Base-by-base conservation (phyloP, 2,797 vertebrate species). In the Cercopithecus diana region DNA sequence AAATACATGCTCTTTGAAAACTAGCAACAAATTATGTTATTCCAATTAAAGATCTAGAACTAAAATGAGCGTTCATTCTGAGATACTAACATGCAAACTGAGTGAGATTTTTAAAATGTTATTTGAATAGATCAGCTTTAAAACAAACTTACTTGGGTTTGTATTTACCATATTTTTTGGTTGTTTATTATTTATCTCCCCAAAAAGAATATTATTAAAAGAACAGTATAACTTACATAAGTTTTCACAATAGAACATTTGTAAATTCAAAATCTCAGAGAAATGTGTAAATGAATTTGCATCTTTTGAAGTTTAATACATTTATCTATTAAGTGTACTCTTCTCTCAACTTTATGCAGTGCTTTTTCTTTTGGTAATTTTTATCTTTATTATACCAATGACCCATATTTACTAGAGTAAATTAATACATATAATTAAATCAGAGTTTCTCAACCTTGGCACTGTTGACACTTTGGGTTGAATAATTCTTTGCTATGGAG, bases 121-220 rank as follows among this genome's bases (percentile, higher is more conserved):
- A 79, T 77, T 93, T 79, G 76, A 67, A 61, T 39, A 90, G 48
- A 75, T 10, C 5, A 73, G 45, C 72, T 94, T 86, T 55, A 88
- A 94, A 92, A 70, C 14, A 73, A 48, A 84, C 17, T n/a, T 17
- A 77, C 26, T 80, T 86, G 36, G 26, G 50, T 75, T 82, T 89
- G 8, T 55, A 72, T 33, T 70, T 30, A 85, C 17, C 7, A 9
- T 45, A 77, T 90, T 90, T 43, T 67, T 79, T 67, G n/a, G 73
- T 4, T 86, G 88, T 77, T 81, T 85, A 76, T 33, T 61, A 83
- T 87, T 85, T 89, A 82, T 61, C 61, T 26, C 95, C 33, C 48
- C 30, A 4, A 83, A 61, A 11, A 93, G 36, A 91, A 41, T 72
- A 90, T 67, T 90, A 93, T 91, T 73, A 79, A 90, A 92, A 90